Evolutionary conservation across 2,797 vertebrate species (phyloP), one percentile per base, ranked within the genome.

Genomic region (Acanthornis magna): DNA sequence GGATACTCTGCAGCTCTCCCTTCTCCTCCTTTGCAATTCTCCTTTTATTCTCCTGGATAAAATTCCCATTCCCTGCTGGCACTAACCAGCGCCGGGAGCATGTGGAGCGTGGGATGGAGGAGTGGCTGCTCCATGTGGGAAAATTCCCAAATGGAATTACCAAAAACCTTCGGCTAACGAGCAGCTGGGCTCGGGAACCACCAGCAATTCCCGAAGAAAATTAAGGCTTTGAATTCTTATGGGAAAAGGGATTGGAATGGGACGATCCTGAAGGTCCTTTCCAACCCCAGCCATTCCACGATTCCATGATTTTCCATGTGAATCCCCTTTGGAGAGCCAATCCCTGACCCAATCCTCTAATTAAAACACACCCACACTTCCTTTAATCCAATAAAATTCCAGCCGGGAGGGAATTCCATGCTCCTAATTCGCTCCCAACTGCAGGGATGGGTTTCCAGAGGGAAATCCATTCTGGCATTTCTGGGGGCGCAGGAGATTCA

Each of bases 151-250:
- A n/a, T 0, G 23, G 47, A 77, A 36, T 51, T 82, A 40, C 63
- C 4, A 0, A 36, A 36, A 50, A 16, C 3, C 34, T 22, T 55
- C 1, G 1, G 10, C 51, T 36, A 7, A 17, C 0, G 1, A 32
- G 9, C 67, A 30, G 43, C 61, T 78, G 30, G 29, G 32, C n/a
- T 47, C 71, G 57, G 38, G 38, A 60, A 51, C 66, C 51, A 36
- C 54, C 26, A 20, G 73, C 48, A 42, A 53, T 26, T 62, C 63
- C 89, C 73, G 40, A 15, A 10, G 88, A 26, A 79, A 94, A 79
- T 21, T 4, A 17, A 42, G 43, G 6, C 80, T 32, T 32, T 51
- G 45, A 23, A 16, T 60, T 76, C 68, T 60, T n/a, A 7, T 23
- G 19, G 54, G n/a, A 45, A 53, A 20, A 3, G 15, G 6, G 15